These are phyloP conservation scores for Steinernema hermaphroditum DNA, from an alignment of 2,888 invertebrate genomes.

Conservation along the genomic window DNA sequence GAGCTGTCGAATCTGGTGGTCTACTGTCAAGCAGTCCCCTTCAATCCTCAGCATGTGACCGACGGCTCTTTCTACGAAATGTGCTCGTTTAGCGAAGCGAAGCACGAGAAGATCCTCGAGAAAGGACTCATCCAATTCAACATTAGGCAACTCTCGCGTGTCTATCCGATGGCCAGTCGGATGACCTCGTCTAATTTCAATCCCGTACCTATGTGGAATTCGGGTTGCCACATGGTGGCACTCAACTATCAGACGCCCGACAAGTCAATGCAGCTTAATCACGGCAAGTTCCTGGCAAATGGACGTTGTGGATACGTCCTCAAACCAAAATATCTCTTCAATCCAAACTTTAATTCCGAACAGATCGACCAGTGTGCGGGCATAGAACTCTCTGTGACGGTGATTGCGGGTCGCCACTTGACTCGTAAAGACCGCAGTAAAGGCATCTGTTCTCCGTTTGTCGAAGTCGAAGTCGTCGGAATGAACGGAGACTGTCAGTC, in stretches of 20 bases:
- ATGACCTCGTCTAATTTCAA: conserved; percentile 96
- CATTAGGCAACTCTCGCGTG: conserved; percentile 81
- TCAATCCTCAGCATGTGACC: conserved; percentile 53
- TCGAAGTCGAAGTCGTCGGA: conserved; percentile 63
- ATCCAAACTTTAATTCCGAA: conserved; percentile 70
- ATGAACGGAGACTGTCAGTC: conserved; percentile 71
- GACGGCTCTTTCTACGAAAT: conserved; percentile 78
- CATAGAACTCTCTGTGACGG: conserved; percentile 49
- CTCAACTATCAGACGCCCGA: conserved; percentile 94
- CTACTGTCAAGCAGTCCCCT: conserved; percentile 76
- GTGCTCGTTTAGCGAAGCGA: conserved; percentile 95
- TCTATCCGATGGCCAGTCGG: conserved; percentile 86
- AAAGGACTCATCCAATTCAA: conserved; percentile 67
- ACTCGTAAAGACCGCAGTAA: conserved; percentile 74
- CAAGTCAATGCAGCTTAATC: conserved; percentile 92
- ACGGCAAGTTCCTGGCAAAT: conserved; percentile 83
- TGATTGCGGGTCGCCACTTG: conserved; percentile 88
- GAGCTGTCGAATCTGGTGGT: conserved; percentile 95
- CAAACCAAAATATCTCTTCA: conserved; percentile 85
- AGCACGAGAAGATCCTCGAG: conserved; percentile 83
- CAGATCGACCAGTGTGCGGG: too few species aligned
- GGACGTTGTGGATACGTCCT: conserved; percentile 88
- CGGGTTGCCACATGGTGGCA: conserved; percentile 94
- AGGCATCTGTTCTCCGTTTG: conserved; percentile 65
- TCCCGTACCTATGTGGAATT: conserved; percentile 91